Conservation (phyloP, 2,797 vertebrate species). For the Aldrovandia affinis region DNA sequence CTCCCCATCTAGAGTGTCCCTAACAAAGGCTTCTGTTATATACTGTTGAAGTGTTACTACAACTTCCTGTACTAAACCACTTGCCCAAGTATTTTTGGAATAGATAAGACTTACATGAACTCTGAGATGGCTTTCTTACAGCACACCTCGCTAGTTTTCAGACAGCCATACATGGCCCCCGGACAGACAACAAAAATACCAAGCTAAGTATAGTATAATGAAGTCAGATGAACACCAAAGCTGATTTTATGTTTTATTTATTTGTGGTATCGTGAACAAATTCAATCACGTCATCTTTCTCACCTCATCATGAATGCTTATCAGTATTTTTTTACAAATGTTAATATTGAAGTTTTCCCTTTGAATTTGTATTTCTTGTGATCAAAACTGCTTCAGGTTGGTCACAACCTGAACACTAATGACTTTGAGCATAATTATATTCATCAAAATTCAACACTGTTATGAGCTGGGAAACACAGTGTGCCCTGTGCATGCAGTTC, state of each 20-base stretch:
- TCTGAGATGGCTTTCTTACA: conserved; percentile 27
- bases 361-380: conserved; percentile 9
- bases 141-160: conserved; percentile 25
- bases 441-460: not conserved
- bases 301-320: not conserved
- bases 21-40: conserved; percentile 46
- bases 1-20: conserved; percentile 42
- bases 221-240: not conserved
- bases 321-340: conserved; percentile 20
- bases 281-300: not conserved
- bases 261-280: not conserved
- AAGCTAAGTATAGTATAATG: not conserved
- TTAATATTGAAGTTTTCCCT: not conserved
- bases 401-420: conserved; percentile 8
- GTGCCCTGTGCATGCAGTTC: conserved; percentile 60
- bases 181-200: not conserved
- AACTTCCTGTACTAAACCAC: conserved; percentile 26
- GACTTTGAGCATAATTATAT: not conserved
- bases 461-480: not conserved
- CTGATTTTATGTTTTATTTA: not conserved
- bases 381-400: not conserved
- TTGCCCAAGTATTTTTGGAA: conserved; percentile 30
- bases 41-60: conserved; percentile 20
- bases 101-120: conserved; percentile 23
- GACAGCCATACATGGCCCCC: conserved; percentile 2